Conservation (phyloP, 2,888 invertebrate genomes). For the Rhagonycha lutea region DNA sequence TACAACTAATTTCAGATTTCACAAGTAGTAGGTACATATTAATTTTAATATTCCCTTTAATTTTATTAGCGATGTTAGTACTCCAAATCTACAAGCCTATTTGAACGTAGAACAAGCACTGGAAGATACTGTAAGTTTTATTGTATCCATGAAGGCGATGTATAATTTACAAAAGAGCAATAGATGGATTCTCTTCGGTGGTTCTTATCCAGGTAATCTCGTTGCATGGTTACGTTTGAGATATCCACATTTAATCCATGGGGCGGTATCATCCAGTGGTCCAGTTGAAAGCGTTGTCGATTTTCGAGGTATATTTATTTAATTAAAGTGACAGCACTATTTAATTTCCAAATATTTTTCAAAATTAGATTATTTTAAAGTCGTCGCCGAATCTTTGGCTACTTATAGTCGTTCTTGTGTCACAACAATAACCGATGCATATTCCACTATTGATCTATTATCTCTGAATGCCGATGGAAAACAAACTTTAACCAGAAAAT, state of each 20-base stretch:
- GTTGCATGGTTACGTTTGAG: background rate
- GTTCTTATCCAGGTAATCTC: background rate
- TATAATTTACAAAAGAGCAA: background rate
- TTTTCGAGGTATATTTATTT: background rate
- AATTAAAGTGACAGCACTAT: too few species aligned
- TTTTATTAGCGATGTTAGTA: background rate
- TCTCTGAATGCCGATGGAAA: background rate
- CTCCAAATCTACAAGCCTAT: background rate
- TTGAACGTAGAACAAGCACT: background rate
- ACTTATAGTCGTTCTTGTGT: background rate
- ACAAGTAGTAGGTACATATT: too few species aligned
- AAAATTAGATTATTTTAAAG: background rate
- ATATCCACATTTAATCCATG: background rate
- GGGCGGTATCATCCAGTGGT: background rate
- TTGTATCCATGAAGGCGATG: background rate
- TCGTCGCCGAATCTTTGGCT: background rate
- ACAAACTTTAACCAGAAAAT: background rate
- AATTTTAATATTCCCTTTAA: too few species aligned
- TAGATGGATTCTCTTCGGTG: background rate
- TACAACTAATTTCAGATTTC: too few species aligned
- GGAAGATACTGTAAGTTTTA: background rate
- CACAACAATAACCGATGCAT: background rate
- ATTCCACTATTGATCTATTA: background rate
- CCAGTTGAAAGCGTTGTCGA: background rate
- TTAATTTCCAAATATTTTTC: background rate